Evolutionary conservation across 2,113 vertebrate species (phyloP), one percentile per base, ranked within the genome.

Genomic region (Conger conger): DNA sequence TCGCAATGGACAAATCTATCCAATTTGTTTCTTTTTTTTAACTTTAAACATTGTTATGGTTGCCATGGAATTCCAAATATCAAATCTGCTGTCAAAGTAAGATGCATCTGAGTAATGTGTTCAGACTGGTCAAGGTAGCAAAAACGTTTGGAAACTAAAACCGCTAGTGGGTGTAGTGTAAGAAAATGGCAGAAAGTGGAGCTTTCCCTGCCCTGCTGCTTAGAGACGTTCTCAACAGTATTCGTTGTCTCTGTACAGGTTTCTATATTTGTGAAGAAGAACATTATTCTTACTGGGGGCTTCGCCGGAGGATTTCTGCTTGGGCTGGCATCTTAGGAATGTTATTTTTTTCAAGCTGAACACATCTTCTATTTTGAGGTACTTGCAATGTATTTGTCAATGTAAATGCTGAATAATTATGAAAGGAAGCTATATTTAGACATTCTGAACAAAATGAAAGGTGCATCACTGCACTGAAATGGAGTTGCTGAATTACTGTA

Each of bases 231-330:
- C 27, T 68, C 23, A 20, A 68, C n/a, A n/a, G 3, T 4, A 30
- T 37, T 68, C 38, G 30, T 79, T 40, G 33, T 30, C 94, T 84
- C 1, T 92, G 68, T 79, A 80, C 86, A 97, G 96, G 94, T 95
- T 82, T 91, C 96, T 73, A 91, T 90, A 42, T 97, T 97, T 89
- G 90, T 97, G 89, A 96, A 97, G 95, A 96, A 95, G 92, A 97
- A 97, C 15, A 91, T 96, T 85, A 86, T 97, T 83, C 94, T 97
- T 82, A 95, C 96, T 5, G 96, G 96, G 68, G 96, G 96, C 2
- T 97, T 97, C 91, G 94, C 94, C 0, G 95, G 96, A 85, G 96
- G 96, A 85, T 97, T 97, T 88, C 90, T 97, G 89, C 92, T 97
- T 0, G 96, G 96, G 88, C 93, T 97, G 94, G 95, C 95, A 0